These are phyloP conservation scores for Linepithema humile DNA, from an alignment of 1,140 invertebrate species.

Conservation along the genomic window DNA sequence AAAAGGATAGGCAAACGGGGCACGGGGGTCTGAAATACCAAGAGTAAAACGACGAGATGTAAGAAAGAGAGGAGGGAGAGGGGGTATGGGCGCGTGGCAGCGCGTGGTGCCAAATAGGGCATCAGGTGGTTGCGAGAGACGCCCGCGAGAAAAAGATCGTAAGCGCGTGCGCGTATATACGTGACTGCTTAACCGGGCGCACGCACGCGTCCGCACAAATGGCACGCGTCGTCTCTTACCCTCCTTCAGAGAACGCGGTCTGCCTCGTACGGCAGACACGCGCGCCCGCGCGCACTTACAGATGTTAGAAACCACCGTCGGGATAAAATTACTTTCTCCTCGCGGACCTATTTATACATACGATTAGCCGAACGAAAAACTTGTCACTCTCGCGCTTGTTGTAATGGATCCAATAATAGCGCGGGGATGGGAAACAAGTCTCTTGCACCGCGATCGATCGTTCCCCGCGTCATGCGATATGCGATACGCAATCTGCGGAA, in stretches of 20 bases:
- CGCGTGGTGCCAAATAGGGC: slow-evolving; percentile 78
- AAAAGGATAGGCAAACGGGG: slow-evolving; percentile 9
- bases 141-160: slow-evolving; percentile 71
- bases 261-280: slow-evolving; percentile 33
- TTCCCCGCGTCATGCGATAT: slow-evolving; percentile 1
- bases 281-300: slow-evolving; percentile 53
- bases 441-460: slow-evolving; percentile 32
- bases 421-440: not conserved
- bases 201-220: slow-evolving; percentile 57
- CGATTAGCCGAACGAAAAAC: slow-evolving; percentile 30
- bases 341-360: slow-evolving; percentile 30
- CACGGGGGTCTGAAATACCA: not conserved
- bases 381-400: slow-evolving; percentile 17
- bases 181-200: slow-evolving; percentile 63
- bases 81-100: slow-evolving; percentile 70
- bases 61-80: slow-evolving; percentile 25
- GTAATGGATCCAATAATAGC: slow-evolving; percentile 16
- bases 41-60: slow-evolving; percentile 10
- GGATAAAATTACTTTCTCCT: slow-evolving; percentile 54
- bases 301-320: slow-evolving; percentile 40
- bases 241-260: slow-evolving; percentile 36
- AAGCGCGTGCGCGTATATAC: slow-evolving; percentile 69
- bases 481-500: slow-evolving; percentile 1
- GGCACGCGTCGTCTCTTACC: slow-evolving; percentile 71
- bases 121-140: slow-evolving; percentile 78